Evolutionary conservation across 2,113 vertebrate species (phyloP), one percentile per base, ranked within the genome.

Genomic region (Gasterosteus nipponicus): DNA sequence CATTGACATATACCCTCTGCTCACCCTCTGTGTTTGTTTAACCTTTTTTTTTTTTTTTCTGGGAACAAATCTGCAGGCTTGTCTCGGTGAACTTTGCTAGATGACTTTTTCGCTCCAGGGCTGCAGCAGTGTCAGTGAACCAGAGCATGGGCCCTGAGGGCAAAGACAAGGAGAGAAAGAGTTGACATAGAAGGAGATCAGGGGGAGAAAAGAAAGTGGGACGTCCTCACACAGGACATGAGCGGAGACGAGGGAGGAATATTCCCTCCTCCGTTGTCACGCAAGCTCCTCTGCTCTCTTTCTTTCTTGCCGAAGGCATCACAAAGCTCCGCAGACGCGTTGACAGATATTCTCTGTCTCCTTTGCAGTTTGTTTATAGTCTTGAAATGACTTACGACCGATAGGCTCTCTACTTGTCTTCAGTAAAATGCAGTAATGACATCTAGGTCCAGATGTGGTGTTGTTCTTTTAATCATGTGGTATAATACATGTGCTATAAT

Each of bases 241-340:
- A 86, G 75, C 44, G 10, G 69, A 89, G 78, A 79, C 64, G 22
- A 82, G 83, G 63, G 78, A 87, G 71, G 69, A 90, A 77, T 89
- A 86, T 86, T 88, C 68, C 72, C 54, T 44, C 91, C 69, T 88
- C 75, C 71, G 63, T 82, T 93, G 90, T 94, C 93, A 94, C 86
- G 71, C 86, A 92, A 92, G 78, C 69, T 89, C 82, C 82, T 85
- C 80, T 77, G 22, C 86, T 90, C 77, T 66, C 70, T 81, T 78
- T 77, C 67, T 83, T 46, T 79, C 80, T 71, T 82, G 81, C 88
- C 86, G 49, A 85, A 81, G 76, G 70, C 84, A 85, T 82, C 73
- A 58, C 82, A 78, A 68, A 74, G 75, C 85, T 82, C 69, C 64
- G 76, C 83, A 81, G 80, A 85, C 59, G 76, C 86, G 56, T 81